Conservation (phyloP, 1,140 invertebrate species). For the Proctacanthus coquilletti region DNA sequence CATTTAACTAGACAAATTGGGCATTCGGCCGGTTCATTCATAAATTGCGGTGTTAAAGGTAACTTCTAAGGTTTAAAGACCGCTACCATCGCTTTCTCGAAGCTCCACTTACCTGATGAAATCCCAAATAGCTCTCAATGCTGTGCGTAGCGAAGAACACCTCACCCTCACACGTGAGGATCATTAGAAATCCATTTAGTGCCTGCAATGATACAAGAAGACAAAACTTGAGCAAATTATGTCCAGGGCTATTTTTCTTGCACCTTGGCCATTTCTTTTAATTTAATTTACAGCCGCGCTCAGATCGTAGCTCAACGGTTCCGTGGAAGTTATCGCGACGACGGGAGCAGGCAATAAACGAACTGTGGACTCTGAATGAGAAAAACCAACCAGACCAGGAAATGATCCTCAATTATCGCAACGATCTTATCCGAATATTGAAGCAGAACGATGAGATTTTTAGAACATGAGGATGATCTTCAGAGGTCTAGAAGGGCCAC, state of each 20-base stretch:
- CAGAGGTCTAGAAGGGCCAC: too few relatives aligned
- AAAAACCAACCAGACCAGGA: neutral
- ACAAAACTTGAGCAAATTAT: constrained; percentile 7
- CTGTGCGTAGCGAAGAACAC: constrained; percentile 98
- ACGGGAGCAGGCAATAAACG: too few relatives aligned
- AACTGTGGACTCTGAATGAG: too few relatives aligned
- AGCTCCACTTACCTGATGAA: constrained; percentile 97
- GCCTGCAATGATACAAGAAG: constrained; percentile 54
- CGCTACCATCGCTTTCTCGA: too few relatives aligned
- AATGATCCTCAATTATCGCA: neutral
- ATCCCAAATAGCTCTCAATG: constrained; percentile 98
- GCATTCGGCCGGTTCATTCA: too few relatives aligned
- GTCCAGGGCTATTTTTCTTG: neutral
- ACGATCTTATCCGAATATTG: neutral
- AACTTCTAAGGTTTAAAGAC: too few relatives aligned
- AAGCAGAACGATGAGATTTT: neutral
- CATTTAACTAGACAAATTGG: too few relatives aligned
- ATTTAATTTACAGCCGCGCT: too few relatives aligned
- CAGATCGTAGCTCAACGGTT: too few relatives aligned
- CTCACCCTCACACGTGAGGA: constrained; percentile 95
- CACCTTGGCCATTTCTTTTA: too few relatives aligned
- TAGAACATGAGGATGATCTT: neutral
- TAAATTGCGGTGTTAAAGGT: too few relatives aligned
- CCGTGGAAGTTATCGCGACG: too few relatives aligned
- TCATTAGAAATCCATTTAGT: constrained; percentile 96